Conservation (phyloP, 2,797 vertebrate species). For the Paratrypauchen microcephalus region DNA sequence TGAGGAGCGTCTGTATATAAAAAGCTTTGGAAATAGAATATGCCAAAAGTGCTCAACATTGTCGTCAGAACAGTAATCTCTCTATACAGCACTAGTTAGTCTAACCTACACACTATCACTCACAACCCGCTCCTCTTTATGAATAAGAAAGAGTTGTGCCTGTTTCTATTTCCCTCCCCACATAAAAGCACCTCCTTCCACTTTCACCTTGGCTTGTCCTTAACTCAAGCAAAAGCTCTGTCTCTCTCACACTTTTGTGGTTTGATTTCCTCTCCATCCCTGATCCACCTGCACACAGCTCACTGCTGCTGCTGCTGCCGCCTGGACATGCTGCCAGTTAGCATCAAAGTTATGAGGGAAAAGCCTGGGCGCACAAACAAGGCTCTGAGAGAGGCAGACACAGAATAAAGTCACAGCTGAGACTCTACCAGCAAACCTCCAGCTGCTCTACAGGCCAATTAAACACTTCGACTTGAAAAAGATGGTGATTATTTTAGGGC, state of each 20-base stretch:
- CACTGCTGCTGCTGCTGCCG: conserved; percentile 51
- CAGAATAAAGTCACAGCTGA: conserved; percentile 77
- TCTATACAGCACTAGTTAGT: not conserved
- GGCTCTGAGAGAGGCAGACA: conserved; percentile 66
- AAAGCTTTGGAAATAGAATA: not conserved
- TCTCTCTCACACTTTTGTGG: conserved; percentile 29
- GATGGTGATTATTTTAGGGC: conserved; percentile 80
- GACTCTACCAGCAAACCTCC: conserved; percentile 76
- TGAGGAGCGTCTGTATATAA: too few species aligned
- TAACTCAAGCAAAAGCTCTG: conserved; percentile 20
- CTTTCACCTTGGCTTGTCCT: conserved; percentile 10
- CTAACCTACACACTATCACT: not conserved
- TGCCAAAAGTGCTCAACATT: not conserved
- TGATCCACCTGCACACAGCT: conserved; percentile 65
- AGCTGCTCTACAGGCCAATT: conserved; percentile 80
- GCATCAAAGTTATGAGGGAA: conserved; percentile 57
- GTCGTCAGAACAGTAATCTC: not conserved
- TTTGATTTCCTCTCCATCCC: conserved; percentile 41
- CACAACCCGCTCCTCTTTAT: not conserved
- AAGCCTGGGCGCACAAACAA: conserved; percentile 65
- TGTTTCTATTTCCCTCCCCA: not conserved
- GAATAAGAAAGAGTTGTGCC: too few species aligned
- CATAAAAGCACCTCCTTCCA: conserved; percentile 8
- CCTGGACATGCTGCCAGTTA: conserved; percentile 62
- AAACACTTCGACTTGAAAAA: conserved; percentile 81